Conservation (phyloP, 2,113 vertebrate species). For the Cyphomyrus plagiostoma region DNA sequence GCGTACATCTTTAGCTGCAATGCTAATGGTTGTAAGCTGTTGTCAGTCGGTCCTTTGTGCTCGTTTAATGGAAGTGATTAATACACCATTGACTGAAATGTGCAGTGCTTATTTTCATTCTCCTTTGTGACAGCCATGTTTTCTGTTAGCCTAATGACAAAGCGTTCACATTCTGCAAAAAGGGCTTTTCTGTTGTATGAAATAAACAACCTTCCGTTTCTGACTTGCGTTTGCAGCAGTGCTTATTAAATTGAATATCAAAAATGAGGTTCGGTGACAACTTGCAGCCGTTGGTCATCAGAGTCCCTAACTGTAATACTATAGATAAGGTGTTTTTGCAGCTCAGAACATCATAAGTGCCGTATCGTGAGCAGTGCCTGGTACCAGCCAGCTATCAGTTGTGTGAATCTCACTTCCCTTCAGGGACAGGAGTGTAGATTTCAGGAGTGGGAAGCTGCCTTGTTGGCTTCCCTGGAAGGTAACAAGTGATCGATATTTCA, state of each 20-base stretch:
- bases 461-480: not conserved
- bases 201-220: not conserved
- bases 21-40: constrained; percentile 1
- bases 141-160: not conserved
- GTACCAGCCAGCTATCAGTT: not conserved
- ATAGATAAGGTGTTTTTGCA: not conserved
- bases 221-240: not conserved
- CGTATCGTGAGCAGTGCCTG: not conserved
- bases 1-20: not conserved
- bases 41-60: not conserved
- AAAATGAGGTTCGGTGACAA: not conserved
- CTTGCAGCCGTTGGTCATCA: not conserved
- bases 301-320: not conserved
- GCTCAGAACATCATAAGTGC: not conserved
- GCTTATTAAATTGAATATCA: not conserved
- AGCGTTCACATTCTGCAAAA: not conserved
- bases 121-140: not conserved
- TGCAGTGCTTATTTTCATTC: not conserved
- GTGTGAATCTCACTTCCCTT: not conserved
- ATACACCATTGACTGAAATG: not conserved
- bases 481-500: not conserved
- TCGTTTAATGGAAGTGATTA: not conserved
- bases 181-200: not conserved
- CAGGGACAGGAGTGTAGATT: not conserved
- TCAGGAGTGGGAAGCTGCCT: not conserved